Evolutionary conservation across 2,888 invertebrate genomes (phyloP).

Genomic region (Microctonus brassicae): DNA sequence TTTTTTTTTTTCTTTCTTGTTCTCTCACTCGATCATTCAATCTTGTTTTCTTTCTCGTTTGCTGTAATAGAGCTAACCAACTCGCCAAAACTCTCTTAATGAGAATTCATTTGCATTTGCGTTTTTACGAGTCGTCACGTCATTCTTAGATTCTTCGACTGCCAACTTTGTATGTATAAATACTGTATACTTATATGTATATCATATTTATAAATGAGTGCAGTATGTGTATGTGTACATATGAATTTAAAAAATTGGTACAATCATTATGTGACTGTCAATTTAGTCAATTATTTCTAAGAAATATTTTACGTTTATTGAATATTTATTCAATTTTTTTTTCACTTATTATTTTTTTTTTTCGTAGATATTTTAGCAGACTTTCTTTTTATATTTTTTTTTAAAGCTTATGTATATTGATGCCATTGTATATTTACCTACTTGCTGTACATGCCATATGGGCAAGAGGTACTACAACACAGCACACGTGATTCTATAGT

Average conservation of each 20-base stretch:
- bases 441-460: slow-evolving; percentile 31
- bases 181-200: neutral
- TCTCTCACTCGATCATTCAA: neutral
- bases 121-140: slow-evolving; percentile 41
- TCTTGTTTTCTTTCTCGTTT: neutral
- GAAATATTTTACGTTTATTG: neutral
- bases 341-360: slow-evolving; percentile 12
- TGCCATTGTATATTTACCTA: no score
- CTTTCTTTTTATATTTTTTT: neutral
- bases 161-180: neutral
- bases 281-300: neutral
- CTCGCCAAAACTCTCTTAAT: slow-evolving; percentile 39
- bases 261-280: neutral
- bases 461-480: neutral
- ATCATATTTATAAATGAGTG: neutral
- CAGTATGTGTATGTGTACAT: neutral
- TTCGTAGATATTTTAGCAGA: neutral
- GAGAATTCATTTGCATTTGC: slow-evolving; percentile 54
- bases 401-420: neutral
- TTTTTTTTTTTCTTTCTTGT: slow-evolving; percentile 5
- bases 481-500: slow-evolving; percentile 38
- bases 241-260: neutral
- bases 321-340: neutral
- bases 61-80: neutral
- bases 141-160: slow-evolving; percentile 51